Evolutionary conservation across 2,113 vertebrate species (phyloP).

Genomic region (Sula dactylatra): DNA sequence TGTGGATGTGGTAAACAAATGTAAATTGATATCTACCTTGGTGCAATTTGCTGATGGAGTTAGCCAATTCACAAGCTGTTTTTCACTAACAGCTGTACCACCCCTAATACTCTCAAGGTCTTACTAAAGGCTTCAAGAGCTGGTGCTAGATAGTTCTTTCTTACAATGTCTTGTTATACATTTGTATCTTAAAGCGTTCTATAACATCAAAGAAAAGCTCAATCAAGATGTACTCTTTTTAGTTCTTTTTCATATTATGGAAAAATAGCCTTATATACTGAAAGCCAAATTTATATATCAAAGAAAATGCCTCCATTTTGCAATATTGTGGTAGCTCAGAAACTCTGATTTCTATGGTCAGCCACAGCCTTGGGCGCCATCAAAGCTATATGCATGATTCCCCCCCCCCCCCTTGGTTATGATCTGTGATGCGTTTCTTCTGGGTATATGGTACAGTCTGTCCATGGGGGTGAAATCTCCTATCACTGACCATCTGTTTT

Average conservation of each 20-base stretch:
- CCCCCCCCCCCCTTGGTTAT: not conserved
- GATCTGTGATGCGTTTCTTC: not conserved
- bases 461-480: not conserved
- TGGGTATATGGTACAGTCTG: not conserved
- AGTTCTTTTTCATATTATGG: not conserved
- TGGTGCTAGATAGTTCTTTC: not conserved
- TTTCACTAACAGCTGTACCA: not conserved
- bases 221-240: not conserved
- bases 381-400: not conserved
- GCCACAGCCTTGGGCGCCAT: not conserved
- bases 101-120: not conserved
- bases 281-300: not conserved
- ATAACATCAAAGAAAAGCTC: not conserved
- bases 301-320: not conserved
- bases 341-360: not conserved
- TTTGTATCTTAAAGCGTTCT: not conserved
- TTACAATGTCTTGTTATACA: not conserved
- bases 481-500: not conserved
- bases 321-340: not conserved
- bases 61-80: not conserved
- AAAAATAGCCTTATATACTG: not conserved
- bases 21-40: not conserved
- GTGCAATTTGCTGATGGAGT: not conserved
- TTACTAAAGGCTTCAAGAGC: not conserved
- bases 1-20: constrained; percentile 45